These are phyloP conservation scores for Bombus affinis DNA, from an alignment of 1,140 invertebrate genomes.

Conservation along the genomic window DNA sequence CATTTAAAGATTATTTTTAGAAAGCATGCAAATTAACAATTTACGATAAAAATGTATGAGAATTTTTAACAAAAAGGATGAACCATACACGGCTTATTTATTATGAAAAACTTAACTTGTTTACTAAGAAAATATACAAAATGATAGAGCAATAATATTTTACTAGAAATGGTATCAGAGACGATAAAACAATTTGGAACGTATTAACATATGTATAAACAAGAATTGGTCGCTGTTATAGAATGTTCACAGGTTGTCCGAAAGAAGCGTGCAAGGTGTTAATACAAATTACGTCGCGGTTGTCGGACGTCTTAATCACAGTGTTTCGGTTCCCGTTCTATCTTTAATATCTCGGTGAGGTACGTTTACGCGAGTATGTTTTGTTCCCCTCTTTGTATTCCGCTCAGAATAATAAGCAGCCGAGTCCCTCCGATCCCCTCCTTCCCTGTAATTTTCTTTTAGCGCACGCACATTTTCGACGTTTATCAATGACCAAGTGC, in stretches of 20 bases:
- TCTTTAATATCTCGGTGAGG: constrained; percentile 10
- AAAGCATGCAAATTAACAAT: too few relatives aligned
- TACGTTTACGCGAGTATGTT: constrained; percentile 8
- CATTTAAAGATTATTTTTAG: too few relatives aligned
- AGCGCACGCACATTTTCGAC: constrained; percentile 27
- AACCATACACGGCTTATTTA: too few relatives aligned
- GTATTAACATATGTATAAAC: background rate
- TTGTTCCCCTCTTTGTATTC: constrained; percentile 14
- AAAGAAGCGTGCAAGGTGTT: constrained; percentile 9
- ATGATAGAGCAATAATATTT: background rate
- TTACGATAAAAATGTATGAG: too few relatives aligned
- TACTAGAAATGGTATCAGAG: background rate
- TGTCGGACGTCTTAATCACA: constrained; percentile 8
- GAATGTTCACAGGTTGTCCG: background rate
- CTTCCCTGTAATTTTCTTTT: constrained; percentile 36
- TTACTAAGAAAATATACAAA: background rate
- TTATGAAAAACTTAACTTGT: too few relatives aligned
- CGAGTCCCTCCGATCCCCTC: background rate
- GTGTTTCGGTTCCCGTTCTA: constrained; percentile 17
- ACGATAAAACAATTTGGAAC: background rate
- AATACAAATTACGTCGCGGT: constrained; percentile 15
- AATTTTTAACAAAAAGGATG: too few relatives aligned
- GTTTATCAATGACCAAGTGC: constrained; percentile 40
- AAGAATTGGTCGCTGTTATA: background rate
- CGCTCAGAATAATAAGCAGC: constrained; percentile 33